These are phyloP conservation scores for Sinocyclocheilus anshuiensis DNA, from an alignment of 2,113 vertebrate species.

Conservation along the genomic window DNA sequence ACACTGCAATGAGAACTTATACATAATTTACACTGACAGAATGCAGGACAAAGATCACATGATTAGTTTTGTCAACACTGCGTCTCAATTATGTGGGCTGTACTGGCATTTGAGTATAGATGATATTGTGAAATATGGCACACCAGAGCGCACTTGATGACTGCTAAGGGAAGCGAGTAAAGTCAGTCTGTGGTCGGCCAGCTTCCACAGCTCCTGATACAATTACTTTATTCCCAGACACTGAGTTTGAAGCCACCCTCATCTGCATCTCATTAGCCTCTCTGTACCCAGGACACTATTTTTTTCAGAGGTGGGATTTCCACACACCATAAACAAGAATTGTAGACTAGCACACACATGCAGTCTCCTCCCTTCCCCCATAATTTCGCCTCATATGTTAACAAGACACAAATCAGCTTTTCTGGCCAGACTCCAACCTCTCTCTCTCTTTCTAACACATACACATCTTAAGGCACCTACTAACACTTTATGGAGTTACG, in stretches of 20 bases:
- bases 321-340: constrained; percentile 54
- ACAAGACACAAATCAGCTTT: constrained; percentile 51
- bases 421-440: constrained; percentile 36
- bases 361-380: constrained; percentile 39
- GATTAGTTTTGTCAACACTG: constrained; percentile 23
- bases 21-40: constrained; percentile 48
- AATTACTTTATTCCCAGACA: constrained; percentile 11
- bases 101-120: constrained; percentile 58
- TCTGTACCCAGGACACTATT: constrained; percentile 7
- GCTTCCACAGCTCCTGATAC: not conserved
- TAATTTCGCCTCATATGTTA: constrained; percentile 42
- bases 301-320: constrained; percentile 44
- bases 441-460: not conserved
- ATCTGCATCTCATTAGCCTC: constrained; percentile 44
- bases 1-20: not conserved
- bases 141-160: constrained; percentile 39
- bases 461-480: not conserved
- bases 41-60: constrained; percentile 26
- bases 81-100: constrained; percentile 54
- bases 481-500: not conserved
- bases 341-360: constrained; percentile 19
- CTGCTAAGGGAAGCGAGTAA: constrained; percentile 23
- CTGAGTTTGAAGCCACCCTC: constrained; percentile 3
- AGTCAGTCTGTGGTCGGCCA: not conserved
- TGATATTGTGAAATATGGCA: constrained; percentile 56